phyloP scores from a whole-genome alignment of 2,113 vertebrate genomes.

The Bettongia penicillata region DNA sequence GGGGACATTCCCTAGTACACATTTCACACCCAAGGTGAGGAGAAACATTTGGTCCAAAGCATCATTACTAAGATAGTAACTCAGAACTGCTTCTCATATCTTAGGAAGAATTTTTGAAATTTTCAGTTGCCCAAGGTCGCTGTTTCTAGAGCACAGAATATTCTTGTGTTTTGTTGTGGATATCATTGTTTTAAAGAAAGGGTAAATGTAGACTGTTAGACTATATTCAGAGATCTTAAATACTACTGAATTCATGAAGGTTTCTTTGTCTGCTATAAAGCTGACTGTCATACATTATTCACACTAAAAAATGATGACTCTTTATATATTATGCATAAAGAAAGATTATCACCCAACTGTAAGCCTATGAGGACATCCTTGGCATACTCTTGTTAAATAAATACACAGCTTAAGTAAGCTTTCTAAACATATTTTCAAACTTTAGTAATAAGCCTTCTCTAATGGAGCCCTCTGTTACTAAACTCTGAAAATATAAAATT shows the following conservation, averaged over 20 bases:
- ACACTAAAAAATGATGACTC: slow-evolving; percentile 65
- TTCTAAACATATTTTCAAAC: slow-evolving; percentile 65
- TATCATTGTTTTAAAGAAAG: slow-evolving; percentile 7
- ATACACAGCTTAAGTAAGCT: slow-evolving; percentile 61
- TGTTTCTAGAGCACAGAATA: slow-evolving; percentile 20
- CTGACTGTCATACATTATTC: slow-evolving; percentile 34
- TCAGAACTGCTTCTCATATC: neutral
- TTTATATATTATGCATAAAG: slow-evolving; percentile 71
- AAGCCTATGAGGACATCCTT: slow-evolving; percentile 55
- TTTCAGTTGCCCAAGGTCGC: neutral
- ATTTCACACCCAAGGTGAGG: neutral
- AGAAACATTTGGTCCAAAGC: neutral
- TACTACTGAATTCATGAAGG: slow-evolving; percentile 39
- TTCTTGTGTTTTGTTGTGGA: neutral
- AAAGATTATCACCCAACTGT: slow-evolving; percentile 60
- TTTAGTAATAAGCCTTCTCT: slow-evolving; percentile 56
- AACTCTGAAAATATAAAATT: slow-evolving; percentile 5
- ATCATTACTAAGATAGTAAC: neutral
- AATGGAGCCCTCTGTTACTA: neutral
- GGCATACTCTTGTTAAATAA: slow-evolving; percentile 69
- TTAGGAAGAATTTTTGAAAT: slow-evolving; percentile 42
- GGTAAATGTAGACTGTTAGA: slow-evolving; percentile 24
- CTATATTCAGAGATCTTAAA: slow-evolving; percentile 12
- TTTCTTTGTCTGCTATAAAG: slow-evolving; percentile 12
- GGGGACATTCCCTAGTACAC: neutral